A percentile compares a stretch with the other conserved stretches of the same genome.
phyloP scores from a whole-genome alignment of 2,888 invertebrate genomes.

The Agelastica alni region DNA sequence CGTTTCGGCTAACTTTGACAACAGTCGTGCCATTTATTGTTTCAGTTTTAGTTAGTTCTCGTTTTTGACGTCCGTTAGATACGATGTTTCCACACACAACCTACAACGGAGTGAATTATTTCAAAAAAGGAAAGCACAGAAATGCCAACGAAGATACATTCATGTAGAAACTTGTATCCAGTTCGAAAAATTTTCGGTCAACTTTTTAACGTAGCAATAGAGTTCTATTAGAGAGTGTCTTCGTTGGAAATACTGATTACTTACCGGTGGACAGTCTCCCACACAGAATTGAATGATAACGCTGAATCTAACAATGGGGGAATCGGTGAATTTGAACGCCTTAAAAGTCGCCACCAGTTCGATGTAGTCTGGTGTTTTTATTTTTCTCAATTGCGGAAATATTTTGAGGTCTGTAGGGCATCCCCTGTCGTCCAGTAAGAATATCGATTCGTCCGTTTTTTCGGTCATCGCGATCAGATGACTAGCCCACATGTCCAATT shows the following conservation, averaged over 20 bases:
- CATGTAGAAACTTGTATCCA: too few species aligned
- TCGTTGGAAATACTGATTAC: too few species aligned
- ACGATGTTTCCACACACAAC: conserved; percentile 47
- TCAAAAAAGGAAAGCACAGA: too few species aligned
- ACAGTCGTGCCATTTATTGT: conserved; percentile 43
- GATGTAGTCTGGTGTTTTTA: conserved; percentile 47
- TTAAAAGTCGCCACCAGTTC: conserved; percentile 69
- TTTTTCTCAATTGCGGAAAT: conserved; percentile 58
- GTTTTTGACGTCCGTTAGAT: conserved; percentile 51
- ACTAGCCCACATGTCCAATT: conserved; percentile 72
- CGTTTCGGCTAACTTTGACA: conserved; percentile 37
- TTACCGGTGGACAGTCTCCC: conserved; percentile 68
- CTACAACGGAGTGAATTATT: too few species aligned
- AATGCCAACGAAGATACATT: too few species aligned
- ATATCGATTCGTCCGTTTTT: conserved; percentile 72
- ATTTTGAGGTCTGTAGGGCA: conserved; percentile 74
- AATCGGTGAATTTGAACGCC: conserved; percentile 85
- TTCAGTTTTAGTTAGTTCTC: conserved; percentile 38
- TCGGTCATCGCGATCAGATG: conserved; percentile 81
- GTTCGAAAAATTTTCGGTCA: too few species aligned
- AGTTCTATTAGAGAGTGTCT: too few species aligned
- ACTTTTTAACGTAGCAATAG: too few species aligned
- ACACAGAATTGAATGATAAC: conserved; percentile 82
- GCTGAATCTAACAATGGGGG: conserved; percentile 80
- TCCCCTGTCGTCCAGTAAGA: conserved; percentile 75